Base-by-base conservation (phyloP, 2,113 vertebrate species). In the Saimiri boliviensis region DNA sequence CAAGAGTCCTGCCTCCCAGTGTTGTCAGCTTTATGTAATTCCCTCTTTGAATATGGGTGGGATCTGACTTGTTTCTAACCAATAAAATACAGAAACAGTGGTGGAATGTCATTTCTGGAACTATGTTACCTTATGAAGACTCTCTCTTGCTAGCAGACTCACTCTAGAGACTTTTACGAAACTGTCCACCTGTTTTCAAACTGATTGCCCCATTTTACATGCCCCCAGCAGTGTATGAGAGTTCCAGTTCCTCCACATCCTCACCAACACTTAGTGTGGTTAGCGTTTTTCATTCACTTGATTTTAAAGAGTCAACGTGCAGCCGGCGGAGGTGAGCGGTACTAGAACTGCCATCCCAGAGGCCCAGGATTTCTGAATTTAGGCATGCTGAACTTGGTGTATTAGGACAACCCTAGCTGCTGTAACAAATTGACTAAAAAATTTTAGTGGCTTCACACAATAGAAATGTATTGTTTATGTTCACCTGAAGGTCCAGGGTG, bases 371-470 rank as follows among this genome's bases (percentile, higher is more conserved):
- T 49, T 17, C 25, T 20, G 6, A 80, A 56, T 30, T 30, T 42
- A 21, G 25, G 32, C 32, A 52, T 6, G 23, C 45, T 27, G 8
- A 63, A 37, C 12, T 5, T 73, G 20, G 35, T 21, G 32, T 32
- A 45, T 73, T 76, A 56, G 71, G 20, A 2, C 49, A 42, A 37
- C 32, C 19, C 32, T 35, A 89, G 63, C 45, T 80, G 45, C 37
- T 74, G 25, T 71, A 56, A 92, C 49, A 84, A 91, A n/a, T 70
- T 42, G 76, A n/a, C 70, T 30, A 9, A 83, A 45, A 79, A 8
- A 45, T 6, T 20, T 32, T 25, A 20, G 63, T 45, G 60, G 7
- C 70, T 71, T 63, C 1, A 32, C 60, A 54, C 21, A 17, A n/a
- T 35, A 40, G 76, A 76, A 87, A 80, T 58, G 32, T 42, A 2